phyloP scores from a whole-genome alignment of 2,888 invertebrate species.

The Clunio marinus region DNA sequence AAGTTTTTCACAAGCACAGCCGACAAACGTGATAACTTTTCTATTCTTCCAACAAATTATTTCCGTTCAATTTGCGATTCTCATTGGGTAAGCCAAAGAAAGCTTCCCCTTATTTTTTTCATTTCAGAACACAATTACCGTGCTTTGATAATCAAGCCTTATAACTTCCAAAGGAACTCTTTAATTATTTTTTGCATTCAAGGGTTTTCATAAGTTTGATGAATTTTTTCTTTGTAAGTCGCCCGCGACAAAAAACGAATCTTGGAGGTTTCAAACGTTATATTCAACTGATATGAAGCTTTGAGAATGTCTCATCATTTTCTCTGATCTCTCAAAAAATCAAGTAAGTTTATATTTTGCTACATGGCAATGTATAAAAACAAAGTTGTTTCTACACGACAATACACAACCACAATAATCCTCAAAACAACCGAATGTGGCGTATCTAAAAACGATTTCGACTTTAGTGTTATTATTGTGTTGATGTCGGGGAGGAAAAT shows the following conservation, averaged over 20 bases:
- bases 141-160: neutral
- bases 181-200: conserved; percentile 32
- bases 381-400: too few species aligned
- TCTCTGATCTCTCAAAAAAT: too few species aligned
- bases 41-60: neutral
- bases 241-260: neutral
- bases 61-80: neutral
- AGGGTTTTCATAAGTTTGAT: neutral
- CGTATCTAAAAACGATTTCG: too few species aligned
- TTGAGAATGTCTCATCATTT: too few species aligned
- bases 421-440: too few species aligned
- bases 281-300: conserved; percentile 31
- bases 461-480: too few species aligned
- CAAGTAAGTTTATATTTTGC: too few species aligned
- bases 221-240: neutral
- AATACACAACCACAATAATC: too few species aligned
- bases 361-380: neutral
- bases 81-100: too few species aligned
- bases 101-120: neutral
- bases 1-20: neutral
- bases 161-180: conserved; percentile 33
- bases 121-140: neutral
- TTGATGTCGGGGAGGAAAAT: too few species aligned
- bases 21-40: neutral
- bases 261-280: conserved; percentile 15